Evolutionary conservation across 1,140 invertebrate species (phyloP).

Genomic region (Drosophila sp.): DNA sequence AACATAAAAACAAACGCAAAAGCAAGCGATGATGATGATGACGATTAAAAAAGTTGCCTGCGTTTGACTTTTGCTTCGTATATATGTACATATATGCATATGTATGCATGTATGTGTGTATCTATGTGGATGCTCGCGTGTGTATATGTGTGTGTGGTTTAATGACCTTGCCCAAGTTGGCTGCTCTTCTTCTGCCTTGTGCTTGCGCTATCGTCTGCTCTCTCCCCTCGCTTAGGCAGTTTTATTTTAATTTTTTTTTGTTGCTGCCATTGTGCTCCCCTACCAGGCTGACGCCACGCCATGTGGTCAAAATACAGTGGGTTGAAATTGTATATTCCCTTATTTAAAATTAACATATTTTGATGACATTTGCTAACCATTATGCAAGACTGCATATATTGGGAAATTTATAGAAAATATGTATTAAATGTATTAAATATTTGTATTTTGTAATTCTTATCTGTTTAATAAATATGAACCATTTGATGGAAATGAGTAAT

Average conservation of each 20-base stretch:
- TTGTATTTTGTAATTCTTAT: too few relatives aligned
- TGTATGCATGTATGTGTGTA: conserved; percentile 14
- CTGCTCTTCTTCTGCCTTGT: conserved; percentile 5
- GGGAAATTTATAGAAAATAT: too few relatives aligned
- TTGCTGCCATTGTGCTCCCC: conserved; percentile 57
- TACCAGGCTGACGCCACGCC: conserved; percentile 61
- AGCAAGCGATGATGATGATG: conserved; percentile 33
- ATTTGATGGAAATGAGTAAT: too few relatives aligned
- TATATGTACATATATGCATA: not conserved
- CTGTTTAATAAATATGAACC: too few relatives aligned
- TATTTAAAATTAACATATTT: not conserved
- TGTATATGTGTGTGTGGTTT: conserved; percentile 68
- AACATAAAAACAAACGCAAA: conserved; percentile 37
- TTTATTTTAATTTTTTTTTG: conserved; percentile 13
- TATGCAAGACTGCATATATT: too few relatives aligned
- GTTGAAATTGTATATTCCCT: not conserved
- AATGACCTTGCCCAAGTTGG: conserved; percentile 78
- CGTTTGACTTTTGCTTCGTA: conserved; percentile 21
- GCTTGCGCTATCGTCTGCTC: conserved; percentile 9
- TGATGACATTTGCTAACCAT: too few relatives aligned
- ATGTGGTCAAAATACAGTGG: conserved; percentile 52
- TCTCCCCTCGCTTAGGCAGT: conserved; percentile 24
- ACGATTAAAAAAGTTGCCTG: conserved; percentile 15
- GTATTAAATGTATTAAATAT: too few relatives aligned
- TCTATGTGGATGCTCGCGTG: not conserved